Base-by-base conservation (phyloP, 1,140 invertebrate species). In the Bombus affinis region DNA sequence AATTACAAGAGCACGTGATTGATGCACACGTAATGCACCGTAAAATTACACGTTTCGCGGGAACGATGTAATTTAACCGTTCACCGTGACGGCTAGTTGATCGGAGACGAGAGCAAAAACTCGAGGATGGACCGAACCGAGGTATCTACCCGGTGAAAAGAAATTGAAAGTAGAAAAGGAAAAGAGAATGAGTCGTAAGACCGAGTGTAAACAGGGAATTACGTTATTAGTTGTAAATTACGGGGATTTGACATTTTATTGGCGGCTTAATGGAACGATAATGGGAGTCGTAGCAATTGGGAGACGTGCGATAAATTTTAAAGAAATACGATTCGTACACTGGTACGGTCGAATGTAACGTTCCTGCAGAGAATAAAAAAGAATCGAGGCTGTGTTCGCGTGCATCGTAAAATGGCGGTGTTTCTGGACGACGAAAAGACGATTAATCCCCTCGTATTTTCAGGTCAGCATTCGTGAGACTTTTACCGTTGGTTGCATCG, bases 41-140 rank as follows among this genome's bases (percentile, higher is more conserved):
- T 76, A 47, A 76, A 76, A 83, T 83, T 76, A 47, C 42, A 76
- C 59, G 72, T 68, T 83, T 28, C 73, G 15, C 35, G 15, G 10
- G n/a, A 82, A 76, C 35, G 15, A 22, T 57, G 72, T 76, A 76
- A 83, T 83, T 76, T 68, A 76, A 4, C 35, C 25, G 78, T n/a
- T 68, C n/a, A 3, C 13, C 53, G 44, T 53, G 22, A 59, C 18
- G 8, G 44, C 25, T 53, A 42, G 37, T 32, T 39, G 72, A 62
- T 74, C 15, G 4, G 42, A n/a, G 28, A 32, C 22, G 0, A 9
- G 35, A 0, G 13, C n/a, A 44, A 77, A 83, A 83, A 83, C 59
- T 53, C 10, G 70, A 12, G 8, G 39, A 71, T 42, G 25, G 39
- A 47, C 8, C 35, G 28, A 47, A 73, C n/a, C 57, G 4, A 13